Percentiles rank a stretch among this genome's conserved stretches.
Evolutionary conservation across 2,888 invertebrate genomes (phyloP).

Genomic region (Drosophila nr. perissopoda): DNA sequence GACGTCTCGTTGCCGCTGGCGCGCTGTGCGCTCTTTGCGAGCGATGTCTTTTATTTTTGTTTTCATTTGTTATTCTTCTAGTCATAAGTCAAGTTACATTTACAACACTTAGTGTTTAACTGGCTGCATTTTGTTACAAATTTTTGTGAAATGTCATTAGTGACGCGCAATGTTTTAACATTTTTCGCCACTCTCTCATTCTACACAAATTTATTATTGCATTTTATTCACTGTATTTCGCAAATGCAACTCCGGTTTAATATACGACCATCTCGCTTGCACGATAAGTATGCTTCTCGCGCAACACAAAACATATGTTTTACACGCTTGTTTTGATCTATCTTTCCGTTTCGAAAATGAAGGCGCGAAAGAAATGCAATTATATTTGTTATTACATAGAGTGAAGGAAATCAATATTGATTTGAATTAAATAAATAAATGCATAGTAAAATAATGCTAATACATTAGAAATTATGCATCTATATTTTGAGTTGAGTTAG

Average conservation of each 20-base stretch:
- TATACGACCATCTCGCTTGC: constrained; percentile 53
- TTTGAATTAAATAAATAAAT: not conserved
- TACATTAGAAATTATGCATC: not conserved
- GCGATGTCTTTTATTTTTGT: constrained; percentile 46
- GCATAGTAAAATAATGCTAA: not conserved
- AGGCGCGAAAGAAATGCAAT: constrained; percentile 15
- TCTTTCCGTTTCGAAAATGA: constrained; percentile 11
- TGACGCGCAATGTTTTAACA: constrained; percentile 56
- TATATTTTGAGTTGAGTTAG: not conserved
- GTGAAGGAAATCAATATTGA: not conserved
- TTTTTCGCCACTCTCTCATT: constrained; percentile 58
- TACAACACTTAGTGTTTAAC: not conserved
- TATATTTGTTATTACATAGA: not conserved
- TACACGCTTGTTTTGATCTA: constrained; percentile 59
- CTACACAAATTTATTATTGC: constrained; percentile 69
- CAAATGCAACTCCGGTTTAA: constrained; percentile 56
- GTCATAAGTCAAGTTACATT: constrained; percentile 6
- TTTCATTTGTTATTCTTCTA: constrained; percentile 43
- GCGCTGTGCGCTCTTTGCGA: constrained; percentile 23
- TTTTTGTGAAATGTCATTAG: constrained; percentile 47
- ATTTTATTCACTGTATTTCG: constrained; percentile 65
- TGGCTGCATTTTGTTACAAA: constrained; percentile 14
- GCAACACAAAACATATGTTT: constrained; percentile 63
- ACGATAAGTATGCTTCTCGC: constrained; percentile 29
- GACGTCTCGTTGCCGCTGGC: constrained; percentile 52